Evolutionary conservation across 2,888 invertebrate species (phyloP), one percentile per base, ranked within the genome.

Genomic region (Limnephilus auricula): DNA sequence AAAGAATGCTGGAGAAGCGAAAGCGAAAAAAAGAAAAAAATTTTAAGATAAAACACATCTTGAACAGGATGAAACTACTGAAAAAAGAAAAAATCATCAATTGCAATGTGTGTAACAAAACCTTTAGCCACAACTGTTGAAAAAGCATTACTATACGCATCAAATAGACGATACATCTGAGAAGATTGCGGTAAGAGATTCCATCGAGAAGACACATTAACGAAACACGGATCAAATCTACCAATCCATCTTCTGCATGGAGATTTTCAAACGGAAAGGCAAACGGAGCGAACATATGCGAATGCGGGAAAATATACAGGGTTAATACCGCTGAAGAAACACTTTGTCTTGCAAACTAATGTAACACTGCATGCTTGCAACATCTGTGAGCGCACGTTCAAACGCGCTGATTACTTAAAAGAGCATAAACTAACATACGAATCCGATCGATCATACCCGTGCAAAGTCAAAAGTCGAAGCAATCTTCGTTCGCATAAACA

Each of bases 401-500:
- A 85, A 85, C 85, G 85, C 30, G 37, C 85, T 4, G 85, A 85
- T 13, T 85, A 45, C 37, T 15, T 85, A 10, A 85, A 85, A 30
- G 85, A 85, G n/a, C 85, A 85, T 40, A 45, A 85, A 30, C n/a
- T 85, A 25, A 85, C 45, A 1, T 45, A 85, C 45, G 37, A 30
- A 15, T 6, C 37, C 6, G 85, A 85, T 15, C 37, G 85, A 10
- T 40, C 85, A 2, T 45, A 40, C 30, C 30, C 37, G 2, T 85
- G 85, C 85, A 85, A 40, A 15, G 45, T 85, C 85, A 85, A 85
- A 85, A 85, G 85, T 31, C 25, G 85, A 2, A 85, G 85, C 85
- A 85, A 85, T 85, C 85, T 85, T 3, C 85, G 85, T 12, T 85
- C 85, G 31, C 90, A 90, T 37, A 90, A 90, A 31, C 37, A 86